Conservation (phyloP, 2,888 invertebrate species). For the Aporophyla nigra region DNA sequence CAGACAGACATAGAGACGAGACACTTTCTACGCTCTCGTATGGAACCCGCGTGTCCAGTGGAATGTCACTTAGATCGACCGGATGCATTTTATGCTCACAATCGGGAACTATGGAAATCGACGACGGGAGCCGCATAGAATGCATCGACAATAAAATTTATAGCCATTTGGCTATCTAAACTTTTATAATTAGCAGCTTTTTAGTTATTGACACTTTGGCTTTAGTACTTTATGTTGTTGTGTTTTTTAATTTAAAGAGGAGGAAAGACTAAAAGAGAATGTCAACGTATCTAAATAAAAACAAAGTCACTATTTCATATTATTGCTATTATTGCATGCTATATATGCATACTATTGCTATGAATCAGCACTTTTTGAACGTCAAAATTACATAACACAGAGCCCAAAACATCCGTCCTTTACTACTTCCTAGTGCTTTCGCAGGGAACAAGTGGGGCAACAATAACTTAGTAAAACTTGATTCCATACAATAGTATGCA, state of each 20-base stretch:
- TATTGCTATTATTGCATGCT: too few relatives aligned
- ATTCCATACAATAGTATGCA: not conserved
- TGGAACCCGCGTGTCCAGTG: slow-evolving; percentile 53
- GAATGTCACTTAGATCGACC: slow-evolving; percentile 64
- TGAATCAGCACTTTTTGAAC: not conserved
- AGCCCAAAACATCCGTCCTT: not conserved
- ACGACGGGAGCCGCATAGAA: slow-evolving; percentile 55
- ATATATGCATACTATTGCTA: too few relatives aligned
- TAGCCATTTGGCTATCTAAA: slow-evolving; percentile 51
- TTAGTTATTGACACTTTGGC: slow-evolving; percentile 62
- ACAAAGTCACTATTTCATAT: not conserved
- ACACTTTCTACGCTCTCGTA: slow-evolving; percentile 55
- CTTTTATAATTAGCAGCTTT: slow-evolving; percentile 62
- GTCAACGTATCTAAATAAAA: not conserved
- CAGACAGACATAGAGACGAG: slow-evolving; percentile 39
- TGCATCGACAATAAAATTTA: slow-evolving; percentile 62
- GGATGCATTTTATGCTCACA: slow-evolving; percentile 64
- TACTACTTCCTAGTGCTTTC: not conserved
- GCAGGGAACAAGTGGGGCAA: not conserved
- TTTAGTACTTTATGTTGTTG: slow-evolving; percentile 36
- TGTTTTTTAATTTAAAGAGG: slow-evolving; percentile 23
- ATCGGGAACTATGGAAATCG: slow-evolving; percentile 64
- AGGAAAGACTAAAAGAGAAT: not conserved
- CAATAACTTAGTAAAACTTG: not conserved
- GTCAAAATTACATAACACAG: not conserved